Conservation (phyloP, 2,888 invertebrate genomes). For the Himalopsyche anomala region DNA sequence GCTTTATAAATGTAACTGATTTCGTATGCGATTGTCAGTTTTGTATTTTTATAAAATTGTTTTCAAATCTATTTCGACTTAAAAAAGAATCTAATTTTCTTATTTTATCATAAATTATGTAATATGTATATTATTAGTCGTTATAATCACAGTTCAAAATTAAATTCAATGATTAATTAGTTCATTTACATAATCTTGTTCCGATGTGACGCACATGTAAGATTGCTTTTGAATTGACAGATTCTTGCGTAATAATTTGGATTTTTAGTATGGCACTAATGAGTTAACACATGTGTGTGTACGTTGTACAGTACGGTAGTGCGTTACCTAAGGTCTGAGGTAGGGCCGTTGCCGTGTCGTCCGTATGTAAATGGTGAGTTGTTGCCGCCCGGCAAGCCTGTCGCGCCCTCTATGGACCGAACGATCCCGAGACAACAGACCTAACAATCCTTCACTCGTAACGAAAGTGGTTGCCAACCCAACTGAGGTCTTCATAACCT, state of each 20-base stretch:
- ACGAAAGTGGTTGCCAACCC: not conserved
- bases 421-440: constrained; percentile 22
- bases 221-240: not conserved
- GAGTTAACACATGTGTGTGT: constrained; percentile 37
- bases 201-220: too few relatives aligned
- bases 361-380: constrained; percentile 38
- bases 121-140: too few relatives aligned
- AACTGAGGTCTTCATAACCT: too few relatives aligned
- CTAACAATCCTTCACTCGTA: constrained; percentile 33
- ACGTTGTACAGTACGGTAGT: not conserved
- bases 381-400: constrained; percentile 37
- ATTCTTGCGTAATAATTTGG: not conserved
- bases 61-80: too few relatives aligned
- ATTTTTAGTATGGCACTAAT: not conserved
- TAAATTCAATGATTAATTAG: too few relatives aligned
- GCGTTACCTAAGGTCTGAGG: constrained; percentile 42
- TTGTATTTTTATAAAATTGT: too few relatives aligned
- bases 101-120: too few relatives aligned
- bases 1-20: too few relatives aligned
- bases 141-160: too few relatives aligned
- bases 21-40: too few relatives aligned
- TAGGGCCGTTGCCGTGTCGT: constrained; percentile 38
- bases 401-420: constrained; percentile 40
- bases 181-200: too few relatives aligned
- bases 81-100: too few relatives aligned